phyloP scores from a whole-genome alignment of 1,140 invertebrate species.

The Latrodectus geometricus region DNA sequence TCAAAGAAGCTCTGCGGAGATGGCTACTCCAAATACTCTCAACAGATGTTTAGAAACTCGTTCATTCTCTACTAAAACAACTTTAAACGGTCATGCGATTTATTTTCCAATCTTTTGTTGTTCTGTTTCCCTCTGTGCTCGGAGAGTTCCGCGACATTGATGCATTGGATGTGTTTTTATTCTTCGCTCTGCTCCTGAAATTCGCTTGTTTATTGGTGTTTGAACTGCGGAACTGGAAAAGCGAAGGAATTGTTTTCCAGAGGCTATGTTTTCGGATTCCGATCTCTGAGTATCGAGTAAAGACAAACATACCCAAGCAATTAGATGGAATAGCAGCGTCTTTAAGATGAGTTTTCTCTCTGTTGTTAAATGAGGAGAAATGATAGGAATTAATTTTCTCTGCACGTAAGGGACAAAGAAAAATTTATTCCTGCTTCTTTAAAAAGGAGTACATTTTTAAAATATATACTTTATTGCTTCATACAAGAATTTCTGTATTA shows the following conservation, averaged over 20 bases:
- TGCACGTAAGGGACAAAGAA: too few relatives aligned
- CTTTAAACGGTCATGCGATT: conserved; percentile 56
- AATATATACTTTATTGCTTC: too few relatives aligned
- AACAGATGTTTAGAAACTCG: conserved; percentile 11
- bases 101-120: conserved; percentile 37
- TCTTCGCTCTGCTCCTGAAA: background rate
- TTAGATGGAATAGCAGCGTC: background rate
- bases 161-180: conserved; percentile 14
- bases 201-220: conserved; percentile 40
- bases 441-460: too few relatives aligned
- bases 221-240: conserved; percentile 1
- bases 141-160: conserved; percentile 8
- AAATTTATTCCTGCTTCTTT: too few relatives aligned
- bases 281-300: background rate
- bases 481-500: too few relatives aligned
- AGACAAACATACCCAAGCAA: background rate
- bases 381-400: conserved; percentile 5
- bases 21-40: background rate
- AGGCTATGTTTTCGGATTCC: background rate
- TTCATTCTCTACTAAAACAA: conserved; percentile 20
- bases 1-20: background rate
- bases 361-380: background rate
- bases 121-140: background rate
- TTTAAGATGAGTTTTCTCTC: background rate
- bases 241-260: background rate